These are phyloP conservation scores for Mirza zaza DNA, from an alignment of 2,113 vertebrate species.

Conservation along the genomic window DNA sequence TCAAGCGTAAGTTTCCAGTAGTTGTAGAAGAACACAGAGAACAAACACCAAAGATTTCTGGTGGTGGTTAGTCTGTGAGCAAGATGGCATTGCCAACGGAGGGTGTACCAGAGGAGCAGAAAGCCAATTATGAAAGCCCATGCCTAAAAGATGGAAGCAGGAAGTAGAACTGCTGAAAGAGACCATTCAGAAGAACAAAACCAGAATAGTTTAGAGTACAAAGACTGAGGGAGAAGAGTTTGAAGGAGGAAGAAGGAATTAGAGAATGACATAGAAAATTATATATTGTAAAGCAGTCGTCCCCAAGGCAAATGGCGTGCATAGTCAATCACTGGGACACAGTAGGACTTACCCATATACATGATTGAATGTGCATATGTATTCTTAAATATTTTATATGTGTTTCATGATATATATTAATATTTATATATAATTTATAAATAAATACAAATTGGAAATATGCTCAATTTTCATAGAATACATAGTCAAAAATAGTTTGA, in stretches of 20 bases:
- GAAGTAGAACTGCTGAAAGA: not conserved
- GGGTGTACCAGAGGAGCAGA: not conserved
- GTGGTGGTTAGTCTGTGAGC: not conserved
- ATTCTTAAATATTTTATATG: not conserved
- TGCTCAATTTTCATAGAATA: not conserved
- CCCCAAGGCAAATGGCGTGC: not conserved
- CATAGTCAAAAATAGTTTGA: not conserved
- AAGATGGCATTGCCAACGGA: not conserved
- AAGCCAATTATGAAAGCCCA: not conserved
- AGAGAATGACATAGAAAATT: not conserved
- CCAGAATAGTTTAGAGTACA: not conserved
- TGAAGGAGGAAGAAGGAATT: not conserved
- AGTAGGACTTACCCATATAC: not conserved
- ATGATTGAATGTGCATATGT: too few species aligned
- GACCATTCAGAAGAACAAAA: not conserved
- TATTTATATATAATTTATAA: not conserved
- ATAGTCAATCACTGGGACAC: not conserved
- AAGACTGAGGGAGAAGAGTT: not conserved
- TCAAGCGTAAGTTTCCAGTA: not conserved
- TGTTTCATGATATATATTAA: not conserved
- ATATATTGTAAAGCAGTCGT: not conserved
- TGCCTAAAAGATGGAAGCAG: conserved; percentile 5
- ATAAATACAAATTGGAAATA: not conserved
- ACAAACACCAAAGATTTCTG: not conserved
- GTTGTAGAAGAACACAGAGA: not conserved